Conservation (phyloP, 1,140 invertebrate genomes). For the Nilaparvata lugens region DNA sequence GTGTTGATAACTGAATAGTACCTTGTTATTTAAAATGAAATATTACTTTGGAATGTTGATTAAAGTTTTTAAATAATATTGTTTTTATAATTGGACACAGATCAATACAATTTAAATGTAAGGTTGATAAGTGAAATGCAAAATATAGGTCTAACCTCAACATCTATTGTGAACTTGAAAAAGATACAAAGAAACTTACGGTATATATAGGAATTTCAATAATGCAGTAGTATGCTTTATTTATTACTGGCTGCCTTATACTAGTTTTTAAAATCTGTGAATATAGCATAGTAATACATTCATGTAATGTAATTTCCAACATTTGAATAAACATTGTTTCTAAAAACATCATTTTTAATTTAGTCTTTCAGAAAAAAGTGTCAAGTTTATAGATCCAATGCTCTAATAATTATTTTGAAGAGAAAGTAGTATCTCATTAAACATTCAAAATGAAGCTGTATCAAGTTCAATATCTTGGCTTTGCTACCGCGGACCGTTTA, state of each 20-base stretch:
- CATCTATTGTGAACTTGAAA: not conserved
- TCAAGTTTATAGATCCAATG: not conserved
- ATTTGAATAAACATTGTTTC: not conserved
- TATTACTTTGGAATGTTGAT: no score
- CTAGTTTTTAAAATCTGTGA: no score
- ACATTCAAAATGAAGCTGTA: constrained; percentile 23
- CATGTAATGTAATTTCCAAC: not conserved
- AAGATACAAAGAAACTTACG: no score
- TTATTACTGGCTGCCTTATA: not conserved
- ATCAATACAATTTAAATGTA: not conserved
- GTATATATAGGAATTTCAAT: no score
- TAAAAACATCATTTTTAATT: not conserved
- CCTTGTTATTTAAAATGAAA: no score
- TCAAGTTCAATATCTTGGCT: constrained; percentile 54
- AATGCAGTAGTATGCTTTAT: no score
- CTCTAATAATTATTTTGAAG: no score
- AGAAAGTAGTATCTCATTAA: no score
- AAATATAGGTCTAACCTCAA: not conserved
- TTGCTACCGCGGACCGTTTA: constrained; percentile 59
- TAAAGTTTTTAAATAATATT: no score
- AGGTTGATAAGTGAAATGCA: not conserved
- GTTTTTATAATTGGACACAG: no score
- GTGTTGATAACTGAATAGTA: no score
- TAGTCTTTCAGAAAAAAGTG: not conserved
- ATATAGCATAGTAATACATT: no score